Evolutionary conservation across 2,888 invertebrate genomes (phyloP).

Genomic region (Sinhomidia bicolor): DNA sequence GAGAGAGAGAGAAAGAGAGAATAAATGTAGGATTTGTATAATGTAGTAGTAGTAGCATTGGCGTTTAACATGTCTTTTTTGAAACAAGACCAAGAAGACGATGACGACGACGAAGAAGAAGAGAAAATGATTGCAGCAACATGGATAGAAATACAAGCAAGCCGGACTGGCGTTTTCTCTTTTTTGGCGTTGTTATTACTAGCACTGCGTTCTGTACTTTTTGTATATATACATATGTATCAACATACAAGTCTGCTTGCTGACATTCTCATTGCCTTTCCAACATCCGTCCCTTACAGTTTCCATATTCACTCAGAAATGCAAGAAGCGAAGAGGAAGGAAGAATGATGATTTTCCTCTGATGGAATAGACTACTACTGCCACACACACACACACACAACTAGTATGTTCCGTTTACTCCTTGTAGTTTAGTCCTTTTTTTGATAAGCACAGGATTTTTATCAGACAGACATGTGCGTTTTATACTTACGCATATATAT

Average conservation of each 20-base stretch:
- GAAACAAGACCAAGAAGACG: background rate
- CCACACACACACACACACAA: background rate
- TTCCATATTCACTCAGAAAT: slow-evolving; percentile 38
- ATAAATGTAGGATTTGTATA: slow-evolving; percentile 29
- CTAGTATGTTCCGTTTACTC: background rate
- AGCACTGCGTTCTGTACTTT: background rate
- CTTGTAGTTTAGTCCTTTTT: background rate
- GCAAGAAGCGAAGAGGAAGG: slow-evolving; percentile 38
- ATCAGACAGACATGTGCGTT: slow-evolving; percentile 20
- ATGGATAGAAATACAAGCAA: slow-evolving; percentile 14
- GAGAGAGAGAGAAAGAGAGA: slow-evolving; percentile 9
- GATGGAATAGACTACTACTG: slow-evolving; percentile 27
- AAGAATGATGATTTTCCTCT: slow-evolving; percentile 54
- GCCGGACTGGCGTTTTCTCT: slow-evolving; percentile 35
- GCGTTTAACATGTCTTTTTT: slow-evolving; percentile 36
- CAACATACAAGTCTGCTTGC: slow-evolving; percentile 1
- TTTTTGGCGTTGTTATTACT: background rate
- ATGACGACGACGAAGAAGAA: background rate
- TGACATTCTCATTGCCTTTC: slow-evolving; percentile 63
- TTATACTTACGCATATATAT: background rate
- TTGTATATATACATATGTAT: background rate
- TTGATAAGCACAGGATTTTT: background rate
- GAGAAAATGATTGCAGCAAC: slow-evolving; percentile 36
- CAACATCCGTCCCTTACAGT: slow-evolving; percentile 24
- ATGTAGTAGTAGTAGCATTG: background rate